Evolutionary conservation across 2,888 invertebrate species (phyloP), one percentile per base, ranked within the genome.

Genomic region (Alentia gelatinosa): DNA sequence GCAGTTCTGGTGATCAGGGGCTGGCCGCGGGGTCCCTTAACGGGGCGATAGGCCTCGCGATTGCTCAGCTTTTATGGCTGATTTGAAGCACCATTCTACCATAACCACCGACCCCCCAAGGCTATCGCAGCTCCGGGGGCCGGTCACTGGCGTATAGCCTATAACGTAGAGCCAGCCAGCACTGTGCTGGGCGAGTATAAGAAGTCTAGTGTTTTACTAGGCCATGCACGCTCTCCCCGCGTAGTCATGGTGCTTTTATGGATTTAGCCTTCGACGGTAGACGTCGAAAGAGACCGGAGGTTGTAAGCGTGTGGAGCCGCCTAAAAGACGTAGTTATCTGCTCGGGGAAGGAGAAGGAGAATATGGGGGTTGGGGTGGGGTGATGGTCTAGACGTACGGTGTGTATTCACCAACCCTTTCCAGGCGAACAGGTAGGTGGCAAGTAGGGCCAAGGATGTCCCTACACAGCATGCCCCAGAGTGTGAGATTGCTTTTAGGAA

Each of bases 321-420:
- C 39, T 79, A 39, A 79, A 39, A 79, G 37, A 79, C 79, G 79
- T 39, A 15, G 79, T 79, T 79, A 79, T 79, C 79, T 68, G 26
- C n/a, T 30, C 30, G 68, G n/a, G n/a, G n/a, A n/a, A n/a, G n/a
- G n/a, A n/a, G n/a, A n/a, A n/a, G n/a, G n/a, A n/a, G n/a, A n/a
- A n/a, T n/a, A n/a, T n/a, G n/a, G n/a, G n/a, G n/a, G n/a, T n/a
- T n/a, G n/a, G n/a, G n/a, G n/a, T n/a, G n/a, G n/a, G n/a, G n/a
- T n/a, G n/a, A n/a, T n/a, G n/a, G n/a, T n/a, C n/a, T n/a, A n/a
- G n/a, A n/a, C n/a, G n/a, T n/a, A n/a, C n/a, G n/a, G n/a, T n/a
- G n/a, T n/a, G n/a, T n/a, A n/a, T n/a, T n/a, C n/a, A n/a, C n/a
- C n/a, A n/a, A n/a, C n/a, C n/a, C n/a, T n/a, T n/a, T n/a, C n/a